A percentile compares a stretch with the other conserved stretches of the same genome.
These are phyloP conservation scores for Tringa solitaria DNA, from an alignment of 2,113 vertebrate species.

Conservation along the genomic window DNA sequence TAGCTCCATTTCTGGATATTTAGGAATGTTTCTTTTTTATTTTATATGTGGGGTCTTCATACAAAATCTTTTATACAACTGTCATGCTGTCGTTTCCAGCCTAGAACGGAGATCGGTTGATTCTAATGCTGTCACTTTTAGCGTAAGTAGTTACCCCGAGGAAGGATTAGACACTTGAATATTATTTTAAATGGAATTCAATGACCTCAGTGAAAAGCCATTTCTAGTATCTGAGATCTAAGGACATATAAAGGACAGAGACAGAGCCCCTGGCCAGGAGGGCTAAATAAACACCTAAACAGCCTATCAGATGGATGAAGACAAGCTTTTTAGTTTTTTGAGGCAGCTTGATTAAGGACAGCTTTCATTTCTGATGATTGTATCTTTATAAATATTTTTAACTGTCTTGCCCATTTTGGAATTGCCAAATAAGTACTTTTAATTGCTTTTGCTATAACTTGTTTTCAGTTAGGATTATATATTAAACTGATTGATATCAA, in stretches of 20 bases:
- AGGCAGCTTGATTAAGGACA: neutral
- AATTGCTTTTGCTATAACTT: neutral
- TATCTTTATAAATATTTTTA: neutral
- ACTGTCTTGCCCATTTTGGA: neutral
- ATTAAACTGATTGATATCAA: neutral
- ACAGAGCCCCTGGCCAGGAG: neutral
- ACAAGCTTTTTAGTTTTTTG: neutral
- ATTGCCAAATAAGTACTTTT: neutral
- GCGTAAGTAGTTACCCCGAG: neutral
- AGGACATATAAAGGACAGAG: neutral
- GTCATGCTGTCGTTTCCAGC: neutral
- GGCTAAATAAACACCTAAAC: neutral
- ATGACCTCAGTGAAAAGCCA: neutral
- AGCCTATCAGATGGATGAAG: neutral
- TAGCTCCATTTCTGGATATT: neutral
- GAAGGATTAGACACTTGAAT: neutral
- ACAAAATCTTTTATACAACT: neutral
- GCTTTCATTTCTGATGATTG: neutral
- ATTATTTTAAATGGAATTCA: neutral
- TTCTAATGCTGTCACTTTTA: neutral
- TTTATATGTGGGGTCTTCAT: neutral
- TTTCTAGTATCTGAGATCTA: neutral
- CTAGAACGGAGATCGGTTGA: neutral
- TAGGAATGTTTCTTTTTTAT: neutral
- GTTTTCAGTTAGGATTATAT: neutral